A percentile compares a stretch with the other conserved stretches of the same genome.
phyloP scores from a whole-genome alignment of 2,113 vertebrate species.

The Acinonyx jubatus region DNA sequence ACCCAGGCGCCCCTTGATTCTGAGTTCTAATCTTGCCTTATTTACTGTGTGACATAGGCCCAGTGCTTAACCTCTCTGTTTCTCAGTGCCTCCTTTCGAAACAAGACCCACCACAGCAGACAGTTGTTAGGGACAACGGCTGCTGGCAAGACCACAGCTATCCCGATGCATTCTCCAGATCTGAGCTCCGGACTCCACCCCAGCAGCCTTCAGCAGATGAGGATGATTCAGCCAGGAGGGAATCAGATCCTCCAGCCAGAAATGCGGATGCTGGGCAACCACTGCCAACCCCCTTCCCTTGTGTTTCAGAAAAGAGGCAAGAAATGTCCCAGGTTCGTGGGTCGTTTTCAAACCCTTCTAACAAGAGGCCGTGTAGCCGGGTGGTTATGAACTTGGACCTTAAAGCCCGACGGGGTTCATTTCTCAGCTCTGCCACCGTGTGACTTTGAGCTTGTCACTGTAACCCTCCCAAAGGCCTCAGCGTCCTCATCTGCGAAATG shows the following conservation, averaged over 20 bases:
- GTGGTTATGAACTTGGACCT: not conserved
- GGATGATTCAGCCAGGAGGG: not conserved
- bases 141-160: not conserved
- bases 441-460: not conserved
- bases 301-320: not conserved
- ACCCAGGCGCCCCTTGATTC: not conserved
- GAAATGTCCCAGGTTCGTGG: not conserved
- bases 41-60: not conserved
- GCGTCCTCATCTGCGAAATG: not conserved
- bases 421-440: not conserved
- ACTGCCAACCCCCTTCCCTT: not conserved
- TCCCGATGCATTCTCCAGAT: not conserved
- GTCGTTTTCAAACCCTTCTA: not conserved
- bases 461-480: not conserved
- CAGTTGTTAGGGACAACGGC: not conserved
- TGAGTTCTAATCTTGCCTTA: not conserved
- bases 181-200: not conserved
- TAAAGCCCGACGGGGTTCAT: not conserved
- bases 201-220: not conserved
- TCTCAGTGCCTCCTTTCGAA: not conserved
- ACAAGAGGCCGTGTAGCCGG: not conserved
- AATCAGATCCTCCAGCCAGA: not conserved
- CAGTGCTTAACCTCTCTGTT: not conserved
- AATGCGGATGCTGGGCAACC: not conserved
- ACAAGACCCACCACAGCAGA: not conserved